Base-by-base conservation (phyloP, 2,797 vertebrate genomes). In the Ptychobarbus kaznakovi region DNA sequence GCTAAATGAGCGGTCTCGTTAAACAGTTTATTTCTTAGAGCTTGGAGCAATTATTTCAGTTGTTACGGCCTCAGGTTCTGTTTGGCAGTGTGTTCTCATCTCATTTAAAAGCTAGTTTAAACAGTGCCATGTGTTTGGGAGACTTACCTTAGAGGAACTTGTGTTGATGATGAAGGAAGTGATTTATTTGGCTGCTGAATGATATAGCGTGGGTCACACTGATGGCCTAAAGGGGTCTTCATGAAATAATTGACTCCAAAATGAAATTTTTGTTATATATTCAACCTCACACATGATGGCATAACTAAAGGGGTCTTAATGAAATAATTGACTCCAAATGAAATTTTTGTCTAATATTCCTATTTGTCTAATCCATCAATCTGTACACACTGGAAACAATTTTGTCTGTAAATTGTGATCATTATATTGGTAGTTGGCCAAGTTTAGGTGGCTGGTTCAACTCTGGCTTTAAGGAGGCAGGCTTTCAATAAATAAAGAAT, bases 11-110 rank as follows among this genome's bases (percentile, higher is more conserved):
- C 28, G 84, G 44, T 16, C 84, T 85, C 11, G 76, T 85, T 85
- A 74, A 85, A 85, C 77, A 85, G 84, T 53, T 85, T 65, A 80
- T 85, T 80, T 80, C 56, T 85, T 66, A 65, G 56, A 32, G 84
- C 84, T 80, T 66, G n/a, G 66, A 65, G 83, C 83, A 68, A 72
- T 84, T 72, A 79, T 79, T 84, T 79, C 53, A 61, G 66, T 73
- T 35, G 44, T 73, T 68, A 58, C 6, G 4, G 77, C 77, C 83
- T 51, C 53, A 22, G 56, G 83, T 80, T 38, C 32, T 63, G 53
- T 78, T 51, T 85, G 75, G 51, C 51, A 32, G 49, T 78, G 51
- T 44, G 49, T 80, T 69, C 46, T 65, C 68, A 53, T 80, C 77
- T 85, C 69, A 80, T 80, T 80, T 85, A 73, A 44, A 76, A 83